Evolutionary conservation across 2,797 vertebrate species (phyloP), one percentile per base, ranked within the genome.

Genomic region (Melanotaenia parkinsoni): DNA sequence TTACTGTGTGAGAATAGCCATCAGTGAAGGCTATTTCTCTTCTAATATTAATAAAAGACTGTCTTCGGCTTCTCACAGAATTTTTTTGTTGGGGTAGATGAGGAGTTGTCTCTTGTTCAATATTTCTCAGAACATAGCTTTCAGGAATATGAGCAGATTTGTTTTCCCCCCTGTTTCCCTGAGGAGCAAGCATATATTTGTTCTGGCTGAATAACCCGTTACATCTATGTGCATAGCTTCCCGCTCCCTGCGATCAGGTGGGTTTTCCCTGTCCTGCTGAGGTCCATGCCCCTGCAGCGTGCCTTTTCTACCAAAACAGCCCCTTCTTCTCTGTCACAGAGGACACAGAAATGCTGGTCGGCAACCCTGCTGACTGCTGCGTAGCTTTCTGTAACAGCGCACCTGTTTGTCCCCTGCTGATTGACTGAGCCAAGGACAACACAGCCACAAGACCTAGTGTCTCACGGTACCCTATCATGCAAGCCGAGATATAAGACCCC

Each of bases 381-480:
- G 84, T 82, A 65, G 78, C 77, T 82, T 69, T 90, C 79, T 73
- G 79, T 80, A 33, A 84, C 74, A 68, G 86, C 85, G 80, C 86
- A 91, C 86, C 89, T 88, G 86, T 28, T 64, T 84, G 77, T 83
- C 74, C 83, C 83, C 76, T 74, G 76, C 83, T 88, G 88, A 91
- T 88, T 74, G 90, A 90, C 88, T 79, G 77, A 89, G 77, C 80
- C 91, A 89, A 93, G 91, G 92, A 91, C 79, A 81, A 64, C 76
- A 51, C 60, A 63, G 68, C 63, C 80, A 80, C 69, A 61, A 75
- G 69, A 65, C 73, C 8, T 54, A 33, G 81, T 77, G 76, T 64
- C 63, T 87, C 60, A 74, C 54, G 4, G 24, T 28, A 66, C 65
- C 65, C 56, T 47, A 33, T 60, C 66, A 67, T 71, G 86, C 67